phyloP scores from a whole-genome alignment of 2,888 invertebrate species.

The Polyploca ridens region DNA sequence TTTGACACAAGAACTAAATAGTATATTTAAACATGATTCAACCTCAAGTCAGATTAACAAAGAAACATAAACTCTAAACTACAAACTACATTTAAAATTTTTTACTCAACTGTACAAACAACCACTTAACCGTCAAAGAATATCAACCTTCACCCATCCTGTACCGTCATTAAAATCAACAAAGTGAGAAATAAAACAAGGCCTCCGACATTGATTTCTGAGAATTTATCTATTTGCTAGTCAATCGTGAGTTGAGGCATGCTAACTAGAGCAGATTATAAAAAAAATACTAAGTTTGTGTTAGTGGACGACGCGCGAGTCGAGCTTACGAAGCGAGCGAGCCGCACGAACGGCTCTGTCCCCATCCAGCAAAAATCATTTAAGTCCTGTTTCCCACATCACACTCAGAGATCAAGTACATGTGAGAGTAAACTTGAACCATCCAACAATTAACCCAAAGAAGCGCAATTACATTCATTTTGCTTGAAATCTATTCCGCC shows the following conservation, averaged over 20 bases:
- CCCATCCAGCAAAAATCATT: too few species aligned
- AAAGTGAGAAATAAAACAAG: constrained; percentile 4
- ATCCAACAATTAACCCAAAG: too few species aligned
- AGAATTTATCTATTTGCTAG: not conserved
- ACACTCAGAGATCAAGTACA: too few species aligned
- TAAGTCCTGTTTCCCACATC: too few species aligned
- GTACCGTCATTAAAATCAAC: constrained; percentile 9
- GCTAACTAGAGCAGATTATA: not conserved
- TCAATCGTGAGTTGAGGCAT: not conserved
- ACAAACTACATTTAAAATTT: constrained; percentile 13
- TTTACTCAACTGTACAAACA: constrained; percentile 15
- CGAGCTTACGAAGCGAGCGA: too few species aligned
- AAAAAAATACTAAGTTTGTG: too few species aligned
- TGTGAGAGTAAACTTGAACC: too few species aligned
- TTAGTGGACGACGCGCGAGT: too few species aligned
- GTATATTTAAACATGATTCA: not conserved
- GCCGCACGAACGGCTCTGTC: too few species aligned
- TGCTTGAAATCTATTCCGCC: too few species aligned
- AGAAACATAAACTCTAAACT: constrained; percentile 13
- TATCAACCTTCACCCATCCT: constrained; percentile 12
- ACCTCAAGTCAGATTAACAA: constrained; percentile 11
- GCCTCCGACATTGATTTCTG: not conserved
- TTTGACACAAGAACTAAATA: not conserved
- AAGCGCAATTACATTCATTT: too few species aligned
- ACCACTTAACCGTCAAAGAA: constrained; percentile 4